phyloP scores from a whole-genome alignment of 2,888 invertebrate genomes.

The Rapana venosa region DNA sequence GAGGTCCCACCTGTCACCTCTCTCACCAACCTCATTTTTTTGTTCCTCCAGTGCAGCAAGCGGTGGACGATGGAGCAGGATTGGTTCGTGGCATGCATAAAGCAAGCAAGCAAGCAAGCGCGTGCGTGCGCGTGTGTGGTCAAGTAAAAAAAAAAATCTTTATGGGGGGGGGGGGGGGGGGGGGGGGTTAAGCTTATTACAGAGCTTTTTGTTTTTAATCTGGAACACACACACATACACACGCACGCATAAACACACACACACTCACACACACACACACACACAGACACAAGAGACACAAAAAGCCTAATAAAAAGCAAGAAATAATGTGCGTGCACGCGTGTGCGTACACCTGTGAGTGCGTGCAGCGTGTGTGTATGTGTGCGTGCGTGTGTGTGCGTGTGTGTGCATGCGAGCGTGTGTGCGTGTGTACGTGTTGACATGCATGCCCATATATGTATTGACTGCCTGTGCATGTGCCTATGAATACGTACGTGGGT shows the following conservation, averaged over 20 bases:
- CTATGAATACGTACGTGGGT: neutral
- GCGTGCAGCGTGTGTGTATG: neutral
- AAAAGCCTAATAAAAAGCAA: no score
- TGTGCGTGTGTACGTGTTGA: neutral
- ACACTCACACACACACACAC: no score
- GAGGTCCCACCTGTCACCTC: neutral
- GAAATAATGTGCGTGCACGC: neutral
- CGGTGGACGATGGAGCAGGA: no score
- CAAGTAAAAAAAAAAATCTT: no score
- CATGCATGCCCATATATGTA: no score
- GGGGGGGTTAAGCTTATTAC: no score
- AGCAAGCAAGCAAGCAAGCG: neutral
- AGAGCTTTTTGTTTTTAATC: no score
- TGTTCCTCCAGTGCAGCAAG: neutral
- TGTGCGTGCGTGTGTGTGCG: neutral
- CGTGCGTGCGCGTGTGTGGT: neutral
- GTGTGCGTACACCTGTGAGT: neutral
- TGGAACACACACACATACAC: no score
- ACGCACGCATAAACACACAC: no score
- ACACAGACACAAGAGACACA: no score
- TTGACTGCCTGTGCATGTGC: neutral
- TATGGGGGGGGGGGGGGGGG: no score
- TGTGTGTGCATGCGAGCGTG: neutral
- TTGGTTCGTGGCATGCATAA: no score
- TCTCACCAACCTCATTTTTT: neutral